Percentiles rank a stretch among this genome's conserved stretches.
Conservation (phyloP, 2,113 vertebrate species). For the Nyctibius bracteatus region DNA sequence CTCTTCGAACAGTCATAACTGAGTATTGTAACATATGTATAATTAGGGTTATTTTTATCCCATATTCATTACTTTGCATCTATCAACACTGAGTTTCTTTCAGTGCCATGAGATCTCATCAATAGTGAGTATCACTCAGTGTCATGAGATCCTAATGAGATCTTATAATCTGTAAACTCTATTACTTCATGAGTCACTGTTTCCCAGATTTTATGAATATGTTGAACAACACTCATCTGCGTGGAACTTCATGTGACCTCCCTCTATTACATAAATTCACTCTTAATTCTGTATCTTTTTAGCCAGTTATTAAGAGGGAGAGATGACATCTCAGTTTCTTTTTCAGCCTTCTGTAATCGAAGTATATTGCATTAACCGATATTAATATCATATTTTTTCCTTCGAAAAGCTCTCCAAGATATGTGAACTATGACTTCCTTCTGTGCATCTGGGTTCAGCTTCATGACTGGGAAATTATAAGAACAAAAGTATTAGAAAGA, state of each 20-base stretch:
- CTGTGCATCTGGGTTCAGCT: not conserved
- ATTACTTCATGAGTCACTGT: conserved; percentile 42
- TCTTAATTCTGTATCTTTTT: not conserved
- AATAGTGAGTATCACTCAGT: conserved; percentile 12
- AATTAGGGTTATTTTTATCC: conserved; percentile 38
- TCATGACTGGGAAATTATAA: not conserved
- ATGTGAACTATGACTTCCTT: not conserved
- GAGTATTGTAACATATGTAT: not conserved
- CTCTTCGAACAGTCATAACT: conserved; percentile 4
- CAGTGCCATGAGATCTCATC: not conserved
- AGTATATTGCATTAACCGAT: not conserved
- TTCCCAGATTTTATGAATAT: conserved; percentile 33
- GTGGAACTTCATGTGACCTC: not conserved
- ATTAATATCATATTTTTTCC: not conserved
- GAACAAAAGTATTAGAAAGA: not conserved
- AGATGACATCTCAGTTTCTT: not conserved
- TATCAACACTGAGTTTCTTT: conserved; percentile 43
- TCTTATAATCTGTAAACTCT: not conserved
- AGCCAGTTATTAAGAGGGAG: not conserved
- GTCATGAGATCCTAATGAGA: conserved; percentile 29
- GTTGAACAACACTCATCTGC: not conserved
- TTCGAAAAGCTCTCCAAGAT: not conserved
- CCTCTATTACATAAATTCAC: not conserved
- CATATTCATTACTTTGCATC: not conserved
- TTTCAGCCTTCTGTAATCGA: not conserved